Conservation (phyloP, 64 coral and sea anemone genomes). For the Porites australiensis region DNA sequence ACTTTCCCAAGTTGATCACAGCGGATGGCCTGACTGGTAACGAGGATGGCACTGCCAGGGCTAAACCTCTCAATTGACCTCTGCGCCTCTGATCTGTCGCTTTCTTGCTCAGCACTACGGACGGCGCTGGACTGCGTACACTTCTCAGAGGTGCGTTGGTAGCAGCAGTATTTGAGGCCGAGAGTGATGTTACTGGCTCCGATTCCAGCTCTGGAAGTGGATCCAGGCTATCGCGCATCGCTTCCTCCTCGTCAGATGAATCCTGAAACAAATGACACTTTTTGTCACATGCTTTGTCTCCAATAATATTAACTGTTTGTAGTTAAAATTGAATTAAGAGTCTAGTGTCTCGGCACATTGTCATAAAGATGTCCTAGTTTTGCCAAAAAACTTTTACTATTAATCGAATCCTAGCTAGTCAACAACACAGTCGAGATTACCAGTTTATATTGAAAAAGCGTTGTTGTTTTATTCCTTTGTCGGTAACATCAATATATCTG, state of each 20-base stretch:
- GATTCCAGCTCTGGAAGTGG: neutral
- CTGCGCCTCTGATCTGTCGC: neutral
- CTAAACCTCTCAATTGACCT: neutral
- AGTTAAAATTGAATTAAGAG: too few relatives aligned
- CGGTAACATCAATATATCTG: too few relatives aligned
- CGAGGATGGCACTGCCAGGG: neutral
- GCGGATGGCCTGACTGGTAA: neutral
- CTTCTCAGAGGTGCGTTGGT: neutral
- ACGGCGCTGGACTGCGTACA: too few relatives aligned
- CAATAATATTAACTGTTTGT: too few relatives aligned
- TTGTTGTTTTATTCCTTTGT: too few relatives aligned
- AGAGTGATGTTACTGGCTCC: neutral
- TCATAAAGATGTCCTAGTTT: too few relatives aligned
- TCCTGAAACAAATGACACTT: neutral
- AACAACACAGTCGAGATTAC: too few relatives aligned
- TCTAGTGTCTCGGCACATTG: too few relatives aligned
- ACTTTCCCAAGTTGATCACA: neutral
- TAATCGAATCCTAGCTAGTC: too few relatives aligned
- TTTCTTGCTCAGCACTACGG: neutral
- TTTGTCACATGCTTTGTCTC: too few relatives aligned
- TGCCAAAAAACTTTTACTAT: too few relatives aligned
- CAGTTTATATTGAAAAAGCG: too few relatives aligned
- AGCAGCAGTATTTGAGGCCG: neutral
- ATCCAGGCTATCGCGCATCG: neutral
- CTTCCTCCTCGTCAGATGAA: neutral